Evolutionary conservation across 2,113 vertebrate species (phyloP).

Genomic region (Aramus guarauna): DNA sequence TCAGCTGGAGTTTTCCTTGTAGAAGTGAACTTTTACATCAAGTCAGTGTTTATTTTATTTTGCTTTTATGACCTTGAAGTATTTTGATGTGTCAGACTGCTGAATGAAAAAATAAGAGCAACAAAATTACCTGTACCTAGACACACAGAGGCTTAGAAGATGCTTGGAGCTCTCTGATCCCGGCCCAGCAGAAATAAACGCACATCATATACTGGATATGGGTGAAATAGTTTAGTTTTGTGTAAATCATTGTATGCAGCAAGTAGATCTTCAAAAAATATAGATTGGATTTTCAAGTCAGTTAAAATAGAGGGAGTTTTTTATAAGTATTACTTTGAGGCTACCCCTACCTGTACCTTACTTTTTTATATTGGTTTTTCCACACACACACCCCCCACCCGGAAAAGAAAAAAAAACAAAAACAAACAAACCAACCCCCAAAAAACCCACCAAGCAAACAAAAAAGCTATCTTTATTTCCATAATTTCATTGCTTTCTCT

Average conservation of each 20-base stretch:
- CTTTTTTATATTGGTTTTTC: background rate
- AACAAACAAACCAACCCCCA: too few species aligned
- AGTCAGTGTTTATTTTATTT: background rate
- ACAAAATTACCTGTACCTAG: background rate
- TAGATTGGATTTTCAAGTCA: background rate
- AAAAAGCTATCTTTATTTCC: background rate
- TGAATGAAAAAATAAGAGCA: background rate
- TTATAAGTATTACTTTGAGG: background rate
- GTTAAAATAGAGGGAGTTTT: background rate
- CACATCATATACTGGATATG: background rate
- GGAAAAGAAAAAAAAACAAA: background rate
- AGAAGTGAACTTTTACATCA: background rate
- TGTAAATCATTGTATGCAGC: background rate
- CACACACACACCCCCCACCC: too few species aligned
- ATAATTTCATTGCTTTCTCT: background rate
- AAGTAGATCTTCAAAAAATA: background rate
- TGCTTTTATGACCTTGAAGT: background rate
- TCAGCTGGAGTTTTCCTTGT: background rate
- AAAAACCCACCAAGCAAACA: background rate
- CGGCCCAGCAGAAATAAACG: background rate
- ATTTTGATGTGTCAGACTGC: background rate
- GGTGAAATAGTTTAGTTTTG: background rate
- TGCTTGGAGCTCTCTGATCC: background rate
- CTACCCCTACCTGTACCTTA: background rate
- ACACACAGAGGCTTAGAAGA: background rate